Conservation (phyloP, 2,113 vertebrate genomes). For the Tenrec ecaudatus region DNA sequence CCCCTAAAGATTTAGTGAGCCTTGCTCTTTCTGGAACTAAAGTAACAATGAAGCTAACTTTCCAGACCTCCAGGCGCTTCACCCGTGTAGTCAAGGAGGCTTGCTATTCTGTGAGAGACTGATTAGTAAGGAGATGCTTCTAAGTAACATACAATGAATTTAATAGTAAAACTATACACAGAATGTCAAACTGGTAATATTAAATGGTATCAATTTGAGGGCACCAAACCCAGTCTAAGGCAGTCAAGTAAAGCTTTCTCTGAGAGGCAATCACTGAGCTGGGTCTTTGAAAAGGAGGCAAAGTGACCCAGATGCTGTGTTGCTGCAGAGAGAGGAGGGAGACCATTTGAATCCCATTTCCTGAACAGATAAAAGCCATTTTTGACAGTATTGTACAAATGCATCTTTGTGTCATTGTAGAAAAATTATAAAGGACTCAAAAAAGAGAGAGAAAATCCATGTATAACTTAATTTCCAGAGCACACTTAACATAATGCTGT, state of each 20-base stretch:
- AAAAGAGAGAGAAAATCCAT: not conserved
- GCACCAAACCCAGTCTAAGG: not conserved
- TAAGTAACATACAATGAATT: not conserved
- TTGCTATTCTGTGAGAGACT: not conserved
- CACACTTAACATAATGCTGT: not conserved
- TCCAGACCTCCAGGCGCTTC: not conserved
- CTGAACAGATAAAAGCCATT: not conserved
- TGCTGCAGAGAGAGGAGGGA: not conserved
- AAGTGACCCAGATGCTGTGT: not conserved
- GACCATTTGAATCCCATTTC: not conserved
- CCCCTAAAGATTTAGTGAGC: not conserved
- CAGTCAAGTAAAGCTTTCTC: not conserved
- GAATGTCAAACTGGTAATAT: not conserved
- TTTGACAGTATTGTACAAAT: not conserved
- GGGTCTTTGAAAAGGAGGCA: not conserved
- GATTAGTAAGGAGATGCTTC: not conserved
- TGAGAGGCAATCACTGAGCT: not conserved
- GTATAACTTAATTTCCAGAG: not conserved
- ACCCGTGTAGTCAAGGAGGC: not conserved
- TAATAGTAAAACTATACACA: not conserved
- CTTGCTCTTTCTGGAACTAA: conserved; percentile 22
- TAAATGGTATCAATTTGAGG: not conserved
- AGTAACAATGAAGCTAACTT: not conserved
- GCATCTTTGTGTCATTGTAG: not conserved
- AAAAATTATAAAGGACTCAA: not conserved